These are phyloP conservation scores for Xanthorhoe spadicearia DNA, from an alignment of 2,888 invertebrate genomes.

Conservation along the genomic window DNA sequence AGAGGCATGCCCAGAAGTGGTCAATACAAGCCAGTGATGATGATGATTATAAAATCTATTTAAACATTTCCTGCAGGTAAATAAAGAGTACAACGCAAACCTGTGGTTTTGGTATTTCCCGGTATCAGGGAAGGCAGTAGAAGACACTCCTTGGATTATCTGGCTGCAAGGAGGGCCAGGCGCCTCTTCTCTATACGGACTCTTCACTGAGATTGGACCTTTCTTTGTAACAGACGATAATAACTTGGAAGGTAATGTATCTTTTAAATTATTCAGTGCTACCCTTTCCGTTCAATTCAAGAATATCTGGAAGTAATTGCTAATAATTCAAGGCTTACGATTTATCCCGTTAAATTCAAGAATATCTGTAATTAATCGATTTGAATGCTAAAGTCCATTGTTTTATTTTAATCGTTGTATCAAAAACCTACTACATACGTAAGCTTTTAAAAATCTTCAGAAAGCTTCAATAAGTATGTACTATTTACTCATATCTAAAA, in stretches of 20 bases:
- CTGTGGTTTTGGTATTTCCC: constrained; percentile 95
- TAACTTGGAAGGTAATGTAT: constrained; percentile 62
- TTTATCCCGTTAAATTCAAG: no score
- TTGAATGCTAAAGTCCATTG: no score
- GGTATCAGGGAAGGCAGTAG: constrained; percentile 80
- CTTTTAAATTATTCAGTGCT: background rate
- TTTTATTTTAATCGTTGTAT: no score
- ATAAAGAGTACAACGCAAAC: constrained; percentile 90
- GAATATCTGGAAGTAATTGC: no score
- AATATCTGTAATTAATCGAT: no score
- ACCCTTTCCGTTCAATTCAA: no score
- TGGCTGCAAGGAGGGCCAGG: constrained; percentile 87
- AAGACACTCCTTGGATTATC: constrained; percentile 83
- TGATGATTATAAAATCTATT: background rate
- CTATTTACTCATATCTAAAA: no score
- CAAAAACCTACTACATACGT: no score
- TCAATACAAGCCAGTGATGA: no score
- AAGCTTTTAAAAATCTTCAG: background rate
- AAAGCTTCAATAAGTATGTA: no score
- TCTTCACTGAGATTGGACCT: constrained; percentile 87
- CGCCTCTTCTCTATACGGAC: constrained; percentile 83
- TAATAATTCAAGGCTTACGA: no score
- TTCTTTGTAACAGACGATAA: constrained; percentile 77
- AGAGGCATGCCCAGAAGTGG: no score
- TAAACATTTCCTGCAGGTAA: constrained; percentile 83